Conservation (phyloP, 2,113 vertebrate genomes). For the Calidris pygmaea region DNA sequence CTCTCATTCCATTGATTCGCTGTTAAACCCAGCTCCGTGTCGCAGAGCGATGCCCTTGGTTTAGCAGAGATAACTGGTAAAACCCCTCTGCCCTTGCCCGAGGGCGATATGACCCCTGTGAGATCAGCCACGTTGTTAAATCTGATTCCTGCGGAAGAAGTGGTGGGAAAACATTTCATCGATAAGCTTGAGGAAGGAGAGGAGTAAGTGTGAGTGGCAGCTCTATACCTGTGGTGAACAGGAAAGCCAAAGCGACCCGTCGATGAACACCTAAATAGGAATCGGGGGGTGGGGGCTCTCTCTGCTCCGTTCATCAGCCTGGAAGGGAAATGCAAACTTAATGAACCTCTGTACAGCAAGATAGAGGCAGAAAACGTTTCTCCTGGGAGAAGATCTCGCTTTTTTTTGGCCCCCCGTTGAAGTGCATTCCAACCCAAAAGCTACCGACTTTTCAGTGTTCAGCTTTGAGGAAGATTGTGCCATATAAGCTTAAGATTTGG, state of each 20-base stretch:
- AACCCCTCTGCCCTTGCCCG: background rate
- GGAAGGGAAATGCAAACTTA: slow-evolving; percentile 1
- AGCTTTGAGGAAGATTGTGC: background rate
- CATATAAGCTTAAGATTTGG: background rate
- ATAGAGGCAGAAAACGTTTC: background rate
- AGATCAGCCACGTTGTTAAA: rapidly evolving
- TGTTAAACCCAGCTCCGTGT: background rate
- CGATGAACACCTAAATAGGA: background rate
- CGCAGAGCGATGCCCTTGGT: background rate
- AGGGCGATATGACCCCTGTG: background rate
- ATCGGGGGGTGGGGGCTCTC: rapidly evolving
- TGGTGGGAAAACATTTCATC: background rate
- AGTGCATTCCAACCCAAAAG: background rate
- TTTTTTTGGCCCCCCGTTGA: background rate
- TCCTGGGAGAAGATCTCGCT: background rate
- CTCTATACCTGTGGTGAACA: background rate
- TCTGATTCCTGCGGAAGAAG: background rate
- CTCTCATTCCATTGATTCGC: background rate
- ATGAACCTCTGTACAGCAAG: background rate
- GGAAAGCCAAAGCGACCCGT: background rate
- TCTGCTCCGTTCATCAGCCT: background rate
- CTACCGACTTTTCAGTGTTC: background rate
- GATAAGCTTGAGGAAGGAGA: background rate
- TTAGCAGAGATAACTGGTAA: background rate
- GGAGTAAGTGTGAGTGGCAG: background rate